A percentile compares a stretch with the other conserved stretches of the same genome.
Conservation (phyloP, 64 coral and sea anemone species). For the Porites lutea region DNA sequence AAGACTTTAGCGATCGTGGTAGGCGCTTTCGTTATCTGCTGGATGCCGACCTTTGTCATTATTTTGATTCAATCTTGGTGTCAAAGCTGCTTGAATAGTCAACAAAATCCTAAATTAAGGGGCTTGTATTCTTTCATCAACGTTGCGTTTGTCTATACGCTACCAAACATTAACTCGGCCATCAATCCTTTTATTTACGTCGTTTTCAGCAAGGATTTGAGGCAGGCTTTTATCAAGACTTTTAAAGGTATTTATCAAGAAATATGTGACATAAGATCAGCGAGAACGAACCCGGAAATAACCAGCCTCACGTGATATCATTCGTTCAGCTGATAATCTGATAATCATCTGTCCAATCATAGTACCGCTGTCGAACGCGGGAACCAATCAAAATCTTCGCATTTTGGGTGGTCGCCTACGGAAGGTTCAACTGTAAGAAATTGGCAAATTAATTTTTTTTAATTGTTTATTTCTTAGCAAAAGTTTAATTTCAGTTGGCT, state of each 20-base stretch:
- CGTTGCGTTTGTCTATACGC: conserved; percentile 82
- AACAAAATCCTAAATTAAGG: conserved; percentile 32
- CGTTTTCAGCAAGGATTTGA: conserved; percentile 84
- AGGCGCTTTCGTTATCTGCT: conserved; percentile 81
- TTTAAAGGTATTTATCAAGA: conserved; percentile 29
- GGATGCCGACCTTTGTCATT: conserved; percentile 88
- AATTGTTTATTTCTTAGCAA: too few relatives aligned
- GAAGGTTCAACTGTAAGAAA: too few relatives aligned
- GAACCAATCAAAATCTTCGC: too few relatives aligned
- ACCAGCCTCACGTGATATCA: background rate
- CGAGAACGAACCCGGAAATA: background rate
- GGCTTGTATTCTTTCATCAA: conserved; percentile 65
- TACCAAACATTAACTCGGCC: conserved; percentile 85
- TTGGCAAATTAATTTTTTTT: too few relatives aligned
- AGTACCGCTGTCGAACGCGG: too few relatives aligned
- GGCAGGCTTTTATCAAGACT: conserved; percentile 77
- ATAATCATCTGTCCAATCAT: too few relatives aligned
- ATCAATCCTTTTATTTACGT: conserved; percentile 94
- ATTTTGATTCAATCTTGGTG: conserved; percentile 81
- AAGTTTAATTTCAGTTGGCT: too few relatives aligned
- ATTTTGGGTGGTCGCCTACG: too few relatives aligned
- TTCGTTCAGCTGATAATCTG: too few relatives aligned
- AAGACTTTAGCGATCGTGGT: conserved; percentile 87
- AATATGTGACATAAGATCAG: background rate
- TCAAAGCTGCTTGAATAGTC: conserved; percentile 35